Evolutionary conservation across 2,888 invertebrate species (phyloP), one percentile per base, ranked within the genome.

Genomic region (Pterobdella sp.): DNA sequence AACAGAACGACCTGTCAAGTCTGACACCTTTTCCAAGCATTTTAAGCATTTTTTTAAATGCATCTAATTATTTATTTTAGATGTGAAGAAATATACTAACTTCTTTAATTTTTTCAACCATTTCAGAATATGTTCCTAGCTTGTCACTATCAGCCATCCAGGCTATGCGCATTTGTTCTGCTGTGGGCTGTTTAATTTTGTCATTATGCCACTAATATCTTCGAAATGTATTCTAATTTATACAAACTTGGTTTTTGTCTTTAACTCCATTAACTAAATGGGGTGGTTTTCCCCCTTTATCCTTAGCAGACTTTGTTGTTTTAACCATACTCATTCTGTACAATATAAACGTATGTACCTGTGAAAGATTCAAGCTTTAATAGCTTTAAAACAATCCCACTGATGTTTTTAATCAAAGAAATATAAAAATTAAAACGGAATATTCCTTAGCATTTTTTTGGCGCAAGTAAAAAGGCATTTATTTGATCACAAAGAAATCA

Each of bases 1-100:
- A 83, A 92, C 91, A 72, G 91, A 88, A 81, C 91, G 90, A 79
- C 91, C 89, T 73, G 94, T 94, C 87, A 93, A 89, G 83, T 94
- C 94, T 88, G 93, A 91, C 77, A 94, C 87, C 85, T 86, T 26
- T 35, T 34, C 2, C 60, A 68, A 68, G n/a, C 14, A 52, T 68
- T 34, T 34, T 26, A 31, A 67, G n/a, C n/a, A n/a, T n/a, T n/a
- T n/a, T n/a, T n/a, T n/a, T n/a, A n/a, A n/a, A n/a, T n/a, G n/a
- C n/a, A n/a, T n/a, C n/a, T n/a, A n/a, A n/a, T n/a, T n/a, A n/a
- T n/a, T n/a, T n/a, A n/a, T n/a, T n/a, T n/a, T n/a, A n/a, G n/a
- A n/a, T n/a, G n/a, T n/a, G n/a, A n/a, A n/a, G n/a, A n/a, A n/a
- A n/a, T n/a, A 68, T 4, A 37, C 35, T 4, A 31, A 75, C 76